Evolutionary conservation across 92 coral and sea anemone genomes (phyloP), one percentile per base, ranked within the genome.

Genomic region (Actinernus sp.): DNA sequence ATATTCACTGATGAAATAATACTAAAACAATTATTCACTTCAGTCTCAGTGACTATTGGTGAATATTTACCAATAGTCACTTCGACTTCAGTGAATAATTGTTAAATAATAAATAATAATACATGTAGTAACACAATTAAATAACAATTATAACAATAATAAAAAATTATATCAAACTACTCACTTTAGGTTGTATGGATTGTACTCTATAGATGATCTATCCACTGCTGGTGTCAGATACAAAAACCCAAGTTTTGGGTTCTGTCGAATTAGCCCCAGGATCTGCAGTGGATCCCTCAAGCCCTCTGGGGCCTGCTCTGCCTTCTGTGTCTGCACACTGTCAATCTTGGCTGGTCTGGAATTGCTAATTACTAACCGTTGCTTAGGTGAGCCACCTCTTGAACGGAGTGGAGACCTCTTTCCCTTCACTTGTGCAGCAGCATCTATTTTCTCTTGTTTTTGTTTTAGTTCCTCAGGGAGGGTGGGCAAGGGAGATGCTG

Each of bases 181-280:
- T 78, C 57, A 93, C 98, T 85, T 91, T 38, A 93, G 77, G 68
- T 93, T 93, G 73, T 93, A 93, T 3, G 98, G 98, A 36, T 90
- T 93, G 82, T 93, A 93, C 46, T 87, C 91, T 52, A 91, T 93
- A 26, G 98, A 93, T 23, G 98, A 91, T 34, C 84, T 83, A 41
- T 87, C 98, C 32, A 93, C 98, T 28, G 98, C 98, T 32, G 98
- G 97, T 2, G 97, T 91, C 74, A 93, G 78, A 38, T 93, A 93
- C 58, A 93, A 86, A 71, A 93, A 93, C 1, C 98, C 98, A 31
- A 93, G 90, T 48, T 82, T 90, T 8, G 92, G 88, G 51, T 93
- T 93, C 60, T 86, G 69, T 48, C 87, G 79, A 12, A 93, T 76
- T 49, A 87, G 67, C 26, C 68, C 75, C 29, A 93, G 82, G 25